Conservation (phyloP, 2,797 vertebrate genomes). For the Kryptolebias ocellatus region DNA sequence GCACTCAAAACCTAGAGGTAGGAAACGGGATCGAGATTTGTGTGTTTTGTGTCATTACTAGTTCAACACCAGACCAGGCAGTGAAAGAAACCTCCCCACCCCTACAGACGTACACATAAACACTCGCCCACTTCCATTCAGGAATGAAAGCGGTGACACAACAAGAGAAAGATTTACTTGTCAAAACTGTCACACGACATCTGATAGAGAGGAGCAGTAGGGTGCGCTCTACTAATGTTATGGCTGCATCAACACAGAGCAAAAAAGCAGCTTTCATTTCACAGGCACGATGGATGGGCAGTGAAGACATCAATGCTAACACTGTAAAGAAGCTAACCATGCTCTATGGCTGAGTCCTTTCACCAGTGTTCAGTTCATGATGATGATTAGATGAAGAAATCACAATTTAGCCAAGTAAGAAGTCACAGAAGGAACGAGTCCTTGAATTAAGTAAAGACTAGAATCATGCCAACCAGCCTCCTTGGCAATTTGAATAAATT, state of each 20-base stretch:
- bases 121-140: slow-evolving; percentile 42
- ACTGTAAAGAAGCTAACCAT: slow-evolving; percentile 17
- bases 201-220: slow-evolving; percentile 41
- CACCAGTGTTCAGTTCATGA: slow-evolving; percentile 39
- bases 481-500: slow-evolving; percentile 86
- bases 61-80: slow-evolving; percentile 46
- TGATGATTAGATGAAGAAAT: slow-evolving; percentile 59
- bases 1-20: too few species aligned
- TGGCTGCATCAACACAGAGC: slow-evolving; percentile 26
- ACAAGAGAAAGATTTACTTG: slow-evolving; percentile 58
- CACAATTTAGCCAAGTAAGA: slow-evolving; percentile 52
- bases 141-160: slow-evolving; percentile 48
- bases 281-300: slow-evolving; percentile 11
- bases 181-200: slow-evolving; percentile 57
- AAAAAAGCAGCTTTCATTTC: slow-evolving; percentile 32
- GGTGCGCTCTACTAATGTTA: slow-evolving; percentile 26
- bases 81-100: slow-evolving; percentile 25
- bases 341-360: slow-evolving; percentile 7
- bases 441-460: slow-evolving; percentile 82
- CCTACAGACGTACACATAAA: slow-evolving; percentile 16
- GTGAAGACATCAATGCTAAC: slow-evolving; percentile 17
- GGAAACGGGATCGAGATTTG: too few species aligned
- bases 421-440: slow-evolving; percentile 66
- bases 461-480: slow-evolving; percentile 82
- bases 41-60: slow-evolving; percentile 38